Evolutionary conservation across 2,888 invertebrate genomes (phyloP).

Genomic region (Beris morrisii): DNA sequence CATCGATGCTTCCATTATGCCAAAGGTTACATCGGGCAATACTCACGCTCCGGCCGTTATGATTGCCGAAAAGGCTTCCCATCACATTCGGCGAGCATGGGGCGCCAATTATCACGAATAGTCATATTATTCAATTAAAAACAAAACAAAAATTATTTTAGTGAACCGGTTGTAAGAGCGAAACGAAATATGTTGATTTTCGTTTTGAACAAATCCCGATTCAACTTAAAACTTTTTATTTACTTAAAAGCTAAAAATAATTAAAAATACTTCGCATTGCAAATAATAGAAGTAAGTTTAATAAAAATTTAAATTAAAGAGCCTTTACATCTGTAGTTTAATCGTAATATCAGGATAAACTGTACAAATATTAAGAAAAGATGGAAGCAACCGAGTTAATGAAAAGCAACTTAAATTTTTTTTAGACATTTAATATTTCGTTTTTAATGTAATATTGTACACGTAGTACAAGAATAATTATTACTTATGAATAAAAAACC

Average conservation of each 20-base stretch:
- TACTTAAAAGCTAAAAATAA: constrained; percentile 14
- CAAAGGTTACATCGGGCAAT: constrained; percentile 73
- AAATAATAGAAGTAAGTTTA: constrained; percentile 40
- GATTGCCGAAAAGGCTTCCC: constrained; percentile 73
- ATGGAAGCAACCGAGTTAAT: not conserved
- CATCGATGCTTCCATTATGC: constrained; percentile 79
- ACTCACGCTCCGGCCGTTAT: constrained; percentile 77
- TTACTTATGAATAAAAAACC: too few relatives aligned
- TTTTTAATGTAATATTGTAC: too few relatives aligned
- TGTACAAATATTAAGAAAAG: constrained; percentile 20
- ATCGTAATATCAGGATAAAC: constrained; percentile 16
- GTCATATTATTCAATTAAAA: constrained; percentile 11
- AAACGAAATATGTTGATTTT: not conserved
- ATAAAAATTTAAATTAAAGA: constrained; percentile 53
- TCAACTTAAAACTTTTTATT: too few relatives aligned
- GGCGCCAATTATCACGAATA: constrained; percentile 44
- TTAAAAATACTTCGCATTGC: constrained; percentile 23
- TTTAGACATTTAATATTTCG: too few relatives aligned
- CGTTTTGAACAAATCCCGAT: too few relatives aligned
- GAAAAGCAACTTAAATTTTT: too few relatives aligned
- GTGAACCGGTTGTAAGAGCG: not conserved
- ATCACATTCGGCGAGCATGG: constrained; percentile 54
- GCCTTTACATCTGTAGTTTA: constrained; percentile 49
- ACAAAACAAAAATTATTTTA: not conserved
- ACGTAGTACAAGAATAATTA: too few relatives aligned